A percentile compares a stretch with the other conserved stretches of the same genome.
Evolutionary conservation across 2,888 invertebrate species (phyloP).

Genomic region (Brachyptera putata): DNA sequence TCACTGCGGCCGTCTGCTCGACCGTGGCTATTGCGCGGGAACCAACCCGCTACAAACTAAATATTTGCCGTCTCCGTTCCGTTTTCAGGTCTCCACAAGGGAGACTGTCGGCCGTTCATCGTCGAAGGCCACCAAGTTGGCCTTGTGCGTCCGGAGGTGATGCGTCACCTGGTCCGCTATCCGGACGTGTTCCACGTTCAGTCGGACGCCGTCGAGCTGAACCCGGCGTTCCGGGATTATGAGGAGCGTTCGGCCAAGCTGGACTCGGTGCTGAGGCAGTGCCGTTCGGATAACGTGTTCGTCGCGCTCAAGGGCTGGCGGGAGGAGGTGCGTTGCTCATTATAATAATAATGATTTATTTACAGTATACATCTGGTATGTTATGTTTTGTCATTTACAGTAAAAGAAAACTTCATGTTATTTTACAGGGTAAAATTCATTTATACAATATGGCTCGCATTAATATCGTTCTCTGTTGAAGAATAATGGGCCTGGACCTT

Average conservation of each 20-base stretch:
- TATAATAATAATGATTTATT: neutral
- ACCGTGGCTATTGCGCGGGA: too few species aligned
- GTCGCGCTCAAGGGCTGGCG: constrained; percentile 86
- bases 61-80: too few species aligned
- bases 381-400: constrained; percentile 9
- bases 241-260: constrained; percentile 73
- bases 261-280: constrained; percentile 71
- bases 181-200: constrained; percentile 76
- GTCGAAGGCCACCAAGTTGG: constrained; percentile 89
- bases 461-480: too few species aligned
- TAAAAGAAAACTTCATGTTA: constrained; percentile 5
- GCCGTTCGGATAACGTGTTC: constrained; percentile 71
- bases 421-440: too few species aligned
- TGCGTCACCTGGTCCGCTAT: constrained; percentile 72
- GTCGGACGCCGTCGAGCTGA: constrained; percentile 71
- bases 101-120: constrained; percentile 79
- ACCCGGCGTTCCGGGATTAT: constrained; percentile 83
- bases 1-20: too few species aligned
- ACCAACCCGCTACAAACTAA: too few species aligned
- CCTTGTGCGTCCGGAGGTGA: constrained; percentile 76
- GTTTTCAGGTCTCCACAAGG: constrained; percentile 65
- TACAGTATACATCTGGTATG: neutral
- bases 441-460: too few species aligned
- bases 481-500: too few species aligned
- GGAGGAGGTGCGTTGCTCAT: constrained; percentile 79